Evolutionary conservation across 1,140 invertebrate species (phyloP), one percentile per base, ranked within the genome.

Genomic region (Ganaspis sp.): DNA sequence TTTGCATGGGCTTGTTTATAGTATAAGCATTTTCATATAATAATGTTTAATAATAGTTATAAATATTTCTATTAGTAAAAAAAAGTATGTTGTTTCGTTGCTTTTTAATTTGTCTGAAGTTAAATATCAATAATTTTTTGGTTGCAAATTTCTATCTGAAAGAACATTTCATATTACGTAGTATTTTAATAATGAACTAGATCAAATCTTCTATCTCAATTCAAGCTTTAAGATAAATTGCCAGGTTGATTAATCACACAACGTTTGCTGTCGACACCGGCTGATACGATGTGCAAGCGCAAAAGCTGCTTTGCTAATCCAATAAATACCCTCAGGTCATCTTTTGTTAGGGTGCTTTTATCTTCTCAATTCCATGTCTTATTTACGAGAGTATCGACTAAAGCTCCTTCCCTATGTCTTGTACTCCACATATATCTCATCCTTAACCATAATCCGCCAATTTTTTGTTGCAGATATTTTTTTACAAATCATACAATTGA

Each of bases 221-320:
- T 69, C 82, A 79, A 78, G 85, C 82, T 84, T 85, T 86, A 86
- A 86, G 85, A 86, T 86, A 81, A 84, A 86, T 86, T 79, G 82
- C 80, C 76, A 17, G 37, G 77, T 80, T 86, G 83, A 86, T 86
- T 86, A 86, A 86, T 86, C 76, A 74, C 76, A 29, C 58, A 72
- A 82, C 83, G 78, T 83, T 85, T 86, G 82, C 70, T 78, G 76
- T 19, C 85, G 85, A 84, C 83, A 75, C 75, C 54, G 2, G 15
- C 23, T 29, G 21, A 29, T 5, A 12, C 11, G 23, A 64, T 15
- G 54, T 64, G 54, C 3, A 26, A 15, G 54, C 26, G 9, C 21
- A 26, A 64, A 64, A 45, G 42, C 42, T 45, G 70, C 12, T 73
- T 42, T 45, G 70, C 49, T 77, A 64, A 64, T 64, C 54, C 54